Conservation (phyloP, 2,113 vertebrate species). For the Tyto alba region DNA sequence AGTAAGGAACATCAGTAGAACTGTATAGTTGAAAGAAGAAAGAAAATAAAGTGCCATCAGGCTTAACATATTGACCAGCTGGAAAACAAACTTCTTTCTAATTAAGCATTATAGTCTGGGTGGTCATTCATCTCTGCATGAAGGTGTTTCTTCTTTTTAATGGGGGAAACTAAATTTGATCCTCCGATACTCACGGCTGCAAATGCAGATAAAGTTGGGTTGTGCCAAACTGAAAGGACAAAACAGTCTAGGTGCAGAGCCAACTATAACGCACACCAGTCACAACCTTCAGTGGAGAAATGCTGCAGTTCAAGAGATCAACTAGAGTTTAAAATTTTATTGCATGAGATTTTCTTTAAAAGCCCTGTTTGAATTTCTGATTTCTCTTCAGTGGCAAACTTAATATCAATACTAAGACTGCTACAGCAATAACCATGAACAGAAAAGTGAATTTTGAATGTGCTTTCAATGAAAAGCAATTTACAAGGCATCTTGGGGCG, state of each 20-base stretch:
- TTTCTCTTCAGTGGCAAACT: constrained; percentile 9
- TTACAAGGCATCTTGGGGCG: constrained; percentile 20
- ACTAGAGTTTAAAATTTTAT: constrained; percentile 17
- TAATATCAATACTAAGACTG: background rate
- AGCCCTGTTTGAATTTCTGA: background rate
- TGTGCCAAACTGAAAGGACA: background rate
- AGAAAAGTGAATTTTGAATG: constrained; percentile 29
- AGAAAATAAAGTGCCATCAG: background rate
- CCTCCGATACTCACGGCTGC: background rate
- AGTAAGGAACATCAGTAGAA: background rate
- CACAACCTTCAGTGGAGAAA: background rate
- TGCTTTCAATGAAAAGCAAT: constrained; percentile 42
- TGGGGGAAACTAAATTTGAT: background rate
- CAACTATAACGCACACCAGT: background rate
- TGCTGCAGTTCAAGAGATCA: constrained; percentile 13
- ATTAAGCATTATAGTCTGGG: background rate
- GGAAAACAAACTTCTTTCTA: background rate
- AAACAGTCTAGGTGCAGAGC: background rate
- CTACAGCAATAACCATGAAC: background rate
- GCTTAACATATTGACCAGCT: background rate
- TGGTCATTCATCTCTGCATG: background rate
- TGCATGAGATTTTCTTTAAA: constrained; percentile 35
- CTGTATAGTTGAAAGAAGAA: background rate
- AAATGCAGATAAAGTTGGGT: background rate
- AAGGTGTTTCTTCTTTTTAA: background rate